Evolutionary conservation across 2,113 vertebrate species (phyloP).

Genomic region (Smithornis capensis): DNA sequence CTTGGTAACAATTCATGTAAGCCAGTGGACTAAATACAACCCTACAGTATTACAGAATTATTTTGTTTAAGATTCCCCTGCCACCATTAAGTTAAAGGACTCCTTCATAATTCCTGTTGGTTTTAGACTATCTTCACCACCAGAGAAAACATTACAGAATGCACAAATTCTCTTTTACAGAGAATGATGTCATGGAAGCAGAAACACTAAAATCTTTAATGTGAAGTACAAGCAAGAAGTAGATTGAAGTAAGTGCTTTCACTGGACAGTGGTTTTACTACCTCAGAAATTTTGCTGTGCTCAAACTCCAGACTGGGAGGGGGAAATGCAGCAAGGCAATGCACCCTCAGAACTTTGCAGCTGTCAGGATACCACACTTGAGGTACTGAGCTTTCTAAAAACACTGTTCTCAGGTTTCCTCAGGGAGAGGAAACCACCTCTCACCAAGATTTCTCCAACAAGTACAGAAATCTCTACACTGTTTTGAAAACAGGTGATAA

Average conservation of each 20-base stretch:
- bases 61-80: background rate
- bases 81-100: background rate
- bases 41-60: background rate
- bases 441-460: background rate
- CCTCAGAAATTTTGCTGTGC: background rate
- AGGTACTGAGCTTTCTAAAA: background rate
- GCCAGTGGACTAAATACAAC: background rate
- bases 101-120: background rate
- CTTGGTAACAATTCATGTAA: background rate
- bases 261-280: background rate
- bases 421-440: background rate
- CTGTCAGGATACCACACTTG: background rate
- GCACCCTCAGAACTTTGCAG: background rate
- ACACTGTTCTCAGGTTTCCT: background rate
- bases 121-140: background rate
- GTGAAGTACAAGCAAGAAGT: background rate
- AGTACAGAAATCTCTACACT: background rate
- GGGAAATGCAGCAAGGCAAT: background rate
- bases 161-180: background rate
- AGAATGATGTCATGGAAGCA: background rate
- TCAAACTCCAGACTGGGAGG: background rate
- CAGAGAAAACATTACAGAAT: background rate
- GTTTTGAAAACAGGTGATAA: background rate
- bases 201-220: background rate
- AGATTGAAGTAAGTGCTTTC: background rate